phyloP scores from a whole-genome alignment of 2,888 invertebrate genomes.

The Tyria jacobaeae region DNA sequence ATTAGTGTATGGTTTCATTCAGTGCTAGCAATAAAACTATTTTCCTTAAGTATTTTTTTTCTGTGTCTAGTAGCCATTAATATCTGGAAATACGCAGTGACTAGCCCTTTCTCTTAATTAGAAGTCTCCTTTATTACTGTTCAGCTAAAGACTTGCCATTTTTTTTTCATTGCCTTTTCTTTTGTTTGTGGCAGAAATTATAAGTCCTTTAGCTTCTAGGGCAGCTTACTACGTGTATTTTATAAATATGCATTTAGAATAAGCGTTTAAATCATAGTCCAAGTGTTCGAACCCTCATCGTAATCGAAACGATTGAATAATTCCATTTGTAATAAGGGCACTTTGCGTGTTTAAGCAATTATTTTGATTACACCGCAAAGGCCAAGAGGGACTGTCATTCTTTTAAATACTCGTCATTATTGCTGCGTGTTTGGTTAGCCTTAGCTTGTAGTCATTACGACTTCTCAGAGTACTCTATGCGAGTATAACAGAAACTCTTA shows the following conservation, averaged over 20 bases:
- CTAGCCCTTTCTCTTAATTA: constrained; percentile 14
- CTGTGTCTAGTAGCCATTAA: constrained; percentile 7
- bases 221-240: background rate
- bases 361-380: constrained; percentile 15
- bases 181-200: constrained; percentile 9
- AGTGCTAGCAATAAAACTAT: constrained; percentile 1
- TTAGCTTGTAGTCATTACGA: constrained; percentile 7
- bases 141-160: constrained; percentile 6
- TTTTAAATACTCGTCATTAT: constrained; percentile 14
- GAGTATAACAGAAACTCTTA: no score
- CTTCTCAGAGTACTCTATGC: background rate
- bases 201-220: constrained; percentile 6
- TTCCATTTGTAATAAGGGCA: constrained; percentile 4
- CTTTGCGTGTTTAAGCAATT: constrained; percentile 16
- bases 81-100: background rate
- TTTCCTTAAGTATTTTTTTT: background rate
- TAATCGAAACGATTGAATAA: constrained; percentile 13
- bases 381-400: constrained; percentile 13
- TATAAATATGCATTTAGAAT: background rate
- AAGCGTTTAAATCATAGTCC: constrained; percentile 2
- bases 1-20: background rate
- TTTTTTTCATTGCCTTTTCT: background rate
- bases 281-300: background rate
- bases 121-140: constrained; percentile 11
- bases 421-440: constrained; percentile 14